Evolutionary conservation across 2,797 vertebrate genomes (phyloP).

Genomic region (Pipistrellus nathusii): DNA sequence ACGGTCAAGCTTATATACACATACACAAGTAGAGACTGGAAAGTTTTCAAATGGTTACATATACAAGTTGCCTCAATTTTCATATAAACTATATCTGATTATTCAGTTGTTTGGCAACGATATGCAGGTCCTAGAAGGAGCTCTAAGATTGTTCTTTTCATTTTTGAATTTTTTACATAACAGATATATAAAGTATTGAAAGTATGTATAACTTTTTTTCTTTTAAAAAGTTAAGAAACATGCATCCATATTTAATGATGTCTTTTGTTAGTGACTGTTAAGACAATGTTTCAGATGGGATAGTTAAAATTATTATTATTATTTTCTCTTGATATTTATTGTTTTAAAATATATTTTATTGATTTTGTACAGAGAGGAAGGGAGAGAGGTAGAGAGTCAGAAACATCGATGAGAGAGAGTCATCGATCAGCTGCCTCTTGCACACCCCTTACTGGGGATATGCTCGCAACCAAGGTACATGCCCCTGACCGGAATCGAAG

Average conservation of each 20-base stretch:
- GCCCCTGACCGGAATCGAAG: too few species aligned
- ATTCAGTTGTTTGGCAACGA: neutral
- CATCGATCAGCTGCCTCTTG: too few species aligned
- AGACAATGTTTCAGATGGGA: neutral
- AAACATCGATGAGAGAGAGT: too few species aligned
- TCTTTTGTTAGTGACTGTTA: constrained; percentile 31
- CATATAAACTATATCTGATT: constrained; percentile 10
- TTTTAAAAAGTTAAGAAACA: constrained; percentile 1
- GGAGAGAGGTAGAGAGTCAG: too few species aligned
- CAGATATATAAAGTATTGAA: constrained; percentile 28
- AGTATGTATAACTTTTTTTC: neutral
- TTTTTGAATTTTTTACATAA: neutral
- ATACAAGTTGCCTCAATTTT: neutral
- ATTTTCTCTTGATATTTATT: too few species aligned
- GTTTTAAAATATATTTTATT: too few species aligned
- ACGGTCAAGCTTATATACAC: too few species aligned
- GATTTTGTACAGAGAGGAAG: too few species aligned
- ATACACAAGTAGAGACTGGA: neutral
- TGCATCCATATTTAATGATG: neutral
- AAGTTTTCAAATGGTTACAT: constrained; percentile 14
- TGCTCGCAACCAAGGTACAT: too few species aligned
- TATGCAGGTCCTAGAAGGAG: neutral
- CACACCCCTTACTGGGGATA: too few species aligned
- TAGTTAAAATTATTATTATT: constrained; percentile 41
- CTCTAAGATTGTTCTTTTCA: neutral